These are phyloP conservation scores for Agrochola circellaris DNA, from an alignment of 2,888 invertebrate species.

Conservation along the genomic window DNA sequence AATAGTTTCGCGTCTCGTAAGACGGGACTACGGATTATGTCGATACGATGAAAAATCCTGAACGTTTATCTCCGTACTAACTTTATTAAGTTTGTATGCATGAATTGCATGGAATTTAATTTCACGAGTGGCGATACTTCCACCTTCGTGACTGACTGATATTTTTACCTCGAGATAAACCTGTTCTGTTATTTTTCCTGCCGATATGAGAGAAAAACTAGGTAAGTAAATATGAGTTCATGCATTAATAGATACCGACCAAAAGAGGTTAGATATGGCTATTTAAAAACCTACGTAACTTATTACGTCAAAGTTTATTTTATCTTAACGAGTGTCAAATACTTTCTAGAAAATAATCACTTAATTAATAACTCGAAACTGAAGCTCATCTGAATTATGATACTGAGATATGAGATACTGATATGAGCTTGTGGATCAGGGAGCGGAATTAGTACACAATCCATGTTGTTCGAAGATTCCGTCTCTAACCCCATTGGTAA, in stretches of 20 bases:
- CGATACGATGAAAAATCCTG: slow-evolving; percentile 12
- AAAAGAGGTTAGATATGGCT: background rate
- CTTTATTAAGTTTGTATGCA: background rate
- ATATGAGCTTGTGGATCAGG: background rate
- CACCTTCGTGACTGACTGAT: background rate
- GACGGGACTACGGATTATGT: slow-evolving; percentile 13
- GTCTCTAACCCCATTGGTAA: background rate
- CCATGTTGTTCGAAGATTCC: slow-evolving; percentile 7
- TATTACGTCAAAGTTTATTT: background rate
- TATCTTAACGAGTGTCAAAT: background rate
- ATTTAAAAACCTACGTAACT: background rate
- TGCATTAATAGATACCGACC: background rate
- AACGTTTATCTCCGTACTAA: background rate
- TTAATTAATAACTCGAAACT: background rate
- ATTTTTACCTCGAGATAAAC: background rate
- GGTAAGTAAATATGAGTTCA: background rate
- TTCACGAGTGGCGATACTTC: background rate
- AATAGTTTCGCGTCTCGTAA: slow-evolving; percentile 7
- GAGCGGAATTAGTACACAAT: slow-evolving; percentile 6
- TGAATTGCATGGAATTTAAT: background rate
- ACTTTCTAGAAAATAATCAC: background rate
- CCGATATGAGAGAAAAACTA: background rate
- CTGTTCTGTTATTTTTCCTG: background rate
- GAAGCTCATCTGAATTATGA: background rate
- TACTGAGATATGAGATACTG: no score